Evolutionary conservation across 2,888 invertebrate species (phyloP), one percentile per base, ranked within the genome.

Genomic region (Lordiphosa andalusiaca): DNA sequence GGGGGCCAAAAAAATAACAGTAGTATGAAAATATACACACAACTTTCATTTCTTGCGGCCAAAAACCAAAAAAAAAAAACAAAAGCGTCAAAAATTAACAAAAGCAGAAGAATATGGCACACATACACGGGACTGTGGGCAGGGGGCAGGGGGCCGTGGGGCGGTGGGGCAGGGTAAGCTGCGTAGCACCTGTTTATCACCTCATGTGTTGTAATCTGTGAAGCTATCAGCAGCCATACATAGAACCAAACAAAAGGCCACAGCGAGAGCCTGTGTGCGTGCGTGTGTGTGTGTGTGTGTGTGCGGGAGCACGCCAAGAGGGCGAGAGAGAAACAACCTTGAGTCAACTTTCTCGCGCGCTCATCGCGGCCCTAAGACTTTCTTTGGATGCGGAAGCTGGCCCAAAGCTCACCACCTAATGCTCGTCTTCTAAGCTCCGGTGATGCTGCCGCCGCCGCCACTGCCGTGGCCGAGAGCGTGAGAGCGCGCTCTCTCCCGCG

Each of bases 181-280:
- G 41, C n/a, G 40, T 36, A 64, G 72, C 77, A 77, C 77, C 77
- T 77, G 77, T 82, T 77, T 78, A 77, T 78, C 77, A 77, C 77
- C 71, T 78, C 69, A 71, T 77, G 77, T 77, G 82, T 82, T 77
- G 77, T 77, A 77, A 77, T 82, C 73, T 69, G 76, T 56, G 73
- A 62, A 65, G 82, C 68, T 58, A 7, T 64, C 53, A 58, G 59
- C 60, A 57, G 53, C 59, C 12, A 25, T 12, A 10, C 25, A n/a
- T 54, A 55, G 47, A 58, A 47, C 42, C 37, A 23, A 9, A 49
- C 40, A 42, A 53, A 77, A 71, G 54, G 56, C 62, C 65, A 63
- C 30, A 50, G 47, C 35, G 50, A 50, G 61, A 54, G 30, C 35
- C 16, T 36, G 23, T 39, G 12, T 6, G 5, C 10, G 7, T 42